A percentile compares a stretch with the other conserved stretches of the same genome.
These are phyloP conservation scores for Heliocidaris erythrogramma DNA, from an alignment of 35 echinoderm and acorn worm genomes.

Conservation along the genomic window DNA sequence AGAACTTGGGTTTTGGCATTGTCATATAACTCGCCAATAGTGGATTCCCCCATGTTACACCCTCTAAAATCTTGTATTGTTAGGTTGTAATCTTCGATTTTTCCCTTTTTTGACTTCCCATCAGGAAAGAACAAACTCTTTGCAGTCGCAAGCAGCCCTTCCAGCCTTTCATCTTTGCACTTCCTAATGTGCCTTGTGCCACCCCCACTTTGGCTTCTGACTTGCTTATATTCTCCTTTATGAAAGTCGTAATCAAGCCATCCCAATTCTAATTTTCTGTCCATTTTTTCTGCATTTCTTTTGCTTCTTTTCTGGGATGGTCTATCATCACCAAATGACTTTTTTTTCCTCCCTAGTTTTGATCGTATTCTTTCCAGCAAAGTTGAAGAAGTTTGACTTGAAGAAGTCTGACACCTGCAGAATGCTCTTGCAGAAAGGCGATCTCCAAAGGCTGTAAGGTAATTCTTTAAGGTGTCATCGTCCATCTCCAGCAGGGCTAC, in stretches of 20 bases:
- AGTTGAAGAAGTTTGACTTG: not conserved
- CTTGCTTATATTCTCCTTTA: not conserved
- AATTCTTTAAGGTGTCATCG: constrained; percentile 15
- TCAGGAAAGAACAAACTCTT: not conserved
- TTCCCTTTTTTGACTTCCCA: not conserved
- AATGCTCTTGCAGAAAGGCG: constrained; percentile 35
- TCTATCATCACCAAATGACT: not conserved
- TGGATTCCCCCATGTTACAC: not conserved
- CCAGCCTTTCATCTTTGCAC: not conserved
- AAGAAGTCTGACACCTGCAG: not conserved
- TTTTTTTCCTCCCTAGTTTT: not conserved
- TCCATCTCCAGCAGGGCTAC: constrained; percentile 17
- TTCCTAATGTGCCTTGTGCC: not conserved
- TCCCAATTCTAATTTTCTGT: not conserved
- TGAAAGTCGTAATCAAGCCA: not conserved
- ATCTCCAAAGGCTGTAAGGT: constrained; percentile 45
- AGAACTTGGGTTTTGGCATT: not conserved
- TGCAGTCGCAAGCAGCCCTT: not conserved
- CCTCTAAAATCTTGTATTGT: not conserved
- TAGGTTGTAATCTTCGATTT: not conserved
- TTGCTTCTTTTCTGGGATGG: not conserved
- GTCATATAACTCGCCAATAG: not conserved
- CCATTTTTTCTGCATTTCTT: not conserved
- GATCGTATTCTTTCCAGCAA: not conserved
- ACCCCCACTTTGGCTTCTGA: not conserved